Percentiles rank a stretch among this genome's conserved stretches.
These are phyloP conservation scores for Trachymyrmex cornetzi DNA, from an alignment of 1,140 invertebrate genomes.

Conservation along the genomic window DNA sequence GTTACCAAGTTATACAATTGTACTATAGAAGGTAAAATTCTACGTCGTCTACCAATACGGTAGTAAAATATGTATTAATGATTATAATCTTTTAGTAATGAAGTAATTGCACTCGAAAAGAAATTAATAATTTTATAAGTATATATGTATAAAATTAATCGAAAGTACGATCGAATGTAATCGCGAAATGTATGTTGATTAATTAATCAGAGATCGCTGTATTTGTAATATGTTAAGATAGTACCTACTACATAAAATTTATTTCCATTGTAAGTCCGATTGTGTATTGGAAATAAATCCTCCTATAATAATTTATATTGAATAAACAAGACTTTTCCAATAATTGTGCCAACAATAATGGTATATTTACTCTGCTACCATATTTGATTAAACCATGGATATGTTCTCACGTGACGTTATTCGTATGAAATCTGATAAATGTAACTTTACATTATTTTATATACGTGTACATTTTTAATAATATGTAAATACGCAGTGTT, in stretches of 20 bases:
- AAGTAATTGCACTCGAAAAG: background rate
- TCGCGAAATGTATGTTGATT: conserved; percentile 6
- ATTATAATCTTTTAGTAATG: background rate
- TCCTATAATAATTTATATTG: conserved; percentile 7
- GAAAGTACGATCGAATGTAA: background rate
- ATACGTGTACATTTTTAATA: background rate
- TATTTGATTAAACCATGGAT: conserved; percentile 16
- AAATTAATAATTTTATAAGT: background rate
- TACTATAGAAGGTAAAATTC: background rate
- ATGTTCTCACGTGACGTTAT: background rate
- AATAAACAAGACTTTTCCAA: conserved; percentile 39
- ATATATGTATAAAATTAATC: no score
- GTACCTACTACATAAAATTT: background rate
- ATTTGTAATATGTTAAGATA: background rate
- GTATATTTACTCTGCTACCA: conserved; percentile 14
- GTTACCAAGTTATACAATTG: conserved; percentile 16
- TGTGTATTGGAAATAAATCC: conserved; percentile 20
- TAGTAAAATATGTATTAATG: background rate
- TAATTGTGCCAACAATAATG: conserved; percentile 12
- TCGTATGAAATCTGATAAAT: conserved; percentile 29
- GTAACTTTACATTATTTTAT: background rate
- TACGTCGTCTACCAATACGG: background rate
- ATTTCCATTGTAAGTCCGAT: background rate
- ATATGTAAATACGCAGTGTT: background rate
- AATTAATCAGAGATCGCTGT: conserved; percentile 7